Percentiles rank a stretch among this genome's conserved stretches.
These are phyloP conservation scores for Drosophila kanekoi DNA, from an alignment of 2,888 invertebrate genomes.

Conservation along the genomic window DNA sequence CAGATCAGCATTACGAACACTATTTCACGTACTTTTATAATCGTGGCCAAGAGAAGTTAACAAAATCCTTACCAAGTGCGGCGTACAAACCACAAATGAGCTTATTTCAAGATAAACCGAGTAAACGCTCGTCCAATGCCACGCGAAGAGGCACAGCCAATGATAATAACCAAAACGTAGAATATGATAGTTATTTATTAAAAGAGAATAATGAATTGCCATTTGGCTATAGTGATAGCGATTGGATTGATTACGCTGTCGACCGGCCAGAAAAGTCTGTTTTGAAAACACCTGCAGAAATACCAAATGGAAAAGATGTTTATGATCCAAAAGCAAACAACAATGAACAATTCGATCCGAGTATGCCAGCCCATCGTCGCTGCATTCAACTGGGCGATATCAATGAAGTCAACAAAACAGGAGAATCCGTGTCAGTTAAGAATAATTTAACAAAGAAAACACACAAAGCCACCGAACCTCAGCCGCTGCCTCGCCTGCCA, in stretches of 20 bases:
- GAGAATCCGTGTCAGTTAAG: slow-evolving; percentile 36
- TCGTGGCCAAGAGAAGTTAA: slow-evolving; percentile 53
- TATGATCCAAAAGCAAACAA: slow-evolving; percentile 39
- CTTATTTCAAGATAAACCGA: slow-evolving; percentile 52
- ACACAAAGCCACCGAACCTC: slow-evolving; percentile 38
- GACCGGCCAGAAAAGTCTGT: slow-evolving; percentile 19
- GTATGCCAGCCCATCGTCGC: slow-evolving; percentile 51
- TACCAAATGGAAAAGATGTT: slow-evolving; percentile 25
- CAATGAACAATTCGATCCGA: slow-evolving; percentile 43
- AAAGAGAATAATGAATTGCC: slow-evolving; percentile 68
- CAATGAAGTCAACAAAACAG: slow-evolving; percentile 27
- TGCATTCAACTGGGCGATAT: slow-evolving; percentile 68
- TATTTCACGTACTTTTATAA: slow-evolving; percentile 81
- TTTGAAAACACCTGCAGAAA: slow-evolving; percentile 25
- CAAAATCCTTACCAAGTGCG: slow-evolving; percentile 37
- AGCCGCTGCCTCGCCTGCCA: slow-evolving; percentile 56
- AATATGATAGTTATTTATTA: slow-evolving; percentile 57
- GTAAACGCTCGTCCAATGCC: slow-evolving; percentile 44
- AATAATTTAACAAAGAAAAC: slow-evolving; percentile 42
- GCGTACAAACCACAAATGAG: slow-evolving; percentile 69
- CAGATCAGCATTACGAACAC: slow-evolving; percentile 76
- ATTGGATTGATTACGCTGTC: slow-evolving; percentile 56
- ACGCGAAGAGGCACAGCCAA: slow-evolving; percentile 34
- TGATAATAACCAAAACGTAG: slow-evolving; percentile 43
- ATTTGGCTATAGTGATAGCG: slow-evolving; percentile 48